phyloP scores from a whole-genome alignment of 2,888 invertebrate species.

The Amphipoea oculea region DNA sequence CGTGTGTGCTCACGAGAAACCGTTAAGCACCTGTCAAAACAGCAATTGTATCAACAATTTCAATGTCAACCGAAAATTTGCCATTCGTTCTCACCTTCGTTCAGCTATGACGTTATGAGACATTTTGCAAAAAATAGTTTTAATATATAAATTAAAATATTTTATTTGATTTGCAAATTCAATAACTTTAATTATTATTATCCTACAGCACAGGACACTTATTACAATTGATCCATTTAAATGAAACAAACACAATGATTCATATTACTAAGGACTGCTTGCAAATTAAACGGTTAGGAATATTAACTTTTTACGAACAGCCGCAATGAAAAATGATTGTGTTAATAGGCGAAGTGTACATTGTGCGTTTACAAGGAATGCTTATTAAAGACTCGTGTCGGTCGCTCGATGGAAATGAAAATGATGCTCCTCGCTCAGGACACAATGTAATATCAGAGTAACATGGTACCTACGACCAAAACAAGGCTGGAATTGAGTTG shows the following conservation, averaged over 20 bases:
- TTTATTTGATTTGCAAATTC: neutral
- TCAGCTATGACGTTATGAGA: neutral
- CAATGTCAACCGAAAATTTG: conserved; percentile 69
- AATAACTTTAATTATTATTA: conserved; percentile 38
- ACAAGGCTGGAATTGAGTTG: conserved; percentile 54
- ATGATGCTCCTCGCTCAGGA: conserved; percentile 37
- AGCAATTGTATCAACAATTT: conserved; percentile 73
- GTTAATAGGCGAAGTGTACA: conserved; percentile 41
- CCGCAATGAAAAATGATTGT: conserved; percentile 36
- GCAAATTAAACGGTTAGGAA: conserved; percentile 60
- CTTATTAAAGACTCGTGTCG: conserved; percentile 46
- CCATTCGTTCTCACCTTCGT: neutral
- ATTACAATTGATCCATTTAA: conserved; percentile 56
- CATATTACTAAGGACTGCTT: conserved; percentile 55
- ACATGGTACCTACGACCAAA: conserved; percentile 46
- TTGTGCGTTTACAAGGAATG: conserved; percentile 29
- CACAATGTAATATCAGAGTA: conserved; percentile 16
- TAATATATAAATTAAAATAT: neutral
- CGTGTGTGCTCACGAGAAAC: conserved; percentile 48
- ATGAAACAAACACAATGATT: conserved; percentile 63
- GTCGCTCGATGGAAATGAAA: conserved; percentile 41
- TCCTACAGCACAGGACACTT: conserved; percentile 11
- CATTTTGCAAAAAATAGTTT: neutral
- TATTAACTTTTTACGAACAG: conserved; percentile 53
- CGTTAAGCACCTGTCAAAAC: conserved; percentile 61